A percentile compares a stretch with the other conserved stretches of the same genome.
phyloP scores from a whole-genome alignment of 1,140 invertebrate species.

The Tribolium castaneum region DNA sequence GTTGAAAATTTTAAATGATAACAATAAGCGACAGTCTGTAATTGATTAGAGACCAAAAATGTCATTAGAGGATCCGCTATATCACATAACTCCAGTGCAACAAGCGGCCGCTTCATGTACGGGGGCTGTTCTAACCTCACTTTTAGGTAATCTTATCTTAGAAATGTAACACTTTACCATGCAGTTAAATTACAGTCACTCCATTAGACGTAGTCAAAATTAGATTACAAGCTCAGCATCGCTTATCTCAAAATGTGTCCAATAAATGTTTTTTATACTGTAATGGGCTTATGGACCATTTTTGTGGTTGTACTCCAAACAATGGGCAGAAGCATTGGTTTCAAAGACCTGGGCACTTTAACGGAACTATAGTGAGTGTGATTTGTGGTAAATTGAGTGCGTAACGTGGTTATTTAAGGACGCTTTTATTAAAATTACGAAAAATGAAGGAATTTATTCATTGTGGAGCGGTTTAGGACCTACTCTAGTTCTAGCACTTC shows the following conservation, averaged over 20 bases:
- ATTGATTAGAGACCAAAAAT: neutral
- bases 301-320: constrained; percentile 86
- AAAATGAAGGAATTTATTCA: constrained; percentile 88
- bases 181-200: constrained; percentile 80
- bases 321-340: constrained; percentile 73
- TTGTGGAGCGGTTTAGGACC: constrained; percentile 98
- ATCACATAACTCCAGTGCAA: constrained; percentile 84
- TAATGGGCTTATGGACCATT: constrained; percentile 99
- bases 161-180: constrained; percentile 4
- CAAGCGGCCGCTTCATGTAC: constrained; percentile 91
- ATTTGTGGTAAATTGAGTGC: neutral
- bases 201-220: constrained; percentile 99
- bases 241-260: constrained; percentile 73
- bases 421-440: constrained; percentile 93
- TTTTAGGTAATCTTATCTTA: constrained; percentile 75
- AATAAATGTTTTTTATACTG: constrained; percentile 97
- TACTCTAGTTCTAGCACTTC: constrained; percentile 95
- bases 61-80: constrained; percentile 74
- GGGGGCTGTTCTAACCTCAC: constrained; percentile 88
- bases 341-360: constrained; percentile 82
- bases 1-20: neutral
- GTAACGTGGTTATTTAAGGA: constrained; percentile 75
- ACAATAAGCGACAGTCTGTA: neutral
- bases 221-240: constrained; percentile 93
- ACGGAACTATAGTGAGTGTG: constrained; percentile 82